These are phyloP conservation scores for Electrophaes corylata DNA, from an alignment of 2,888 invertebrate species.

Conservation along the genomic window DNA sequence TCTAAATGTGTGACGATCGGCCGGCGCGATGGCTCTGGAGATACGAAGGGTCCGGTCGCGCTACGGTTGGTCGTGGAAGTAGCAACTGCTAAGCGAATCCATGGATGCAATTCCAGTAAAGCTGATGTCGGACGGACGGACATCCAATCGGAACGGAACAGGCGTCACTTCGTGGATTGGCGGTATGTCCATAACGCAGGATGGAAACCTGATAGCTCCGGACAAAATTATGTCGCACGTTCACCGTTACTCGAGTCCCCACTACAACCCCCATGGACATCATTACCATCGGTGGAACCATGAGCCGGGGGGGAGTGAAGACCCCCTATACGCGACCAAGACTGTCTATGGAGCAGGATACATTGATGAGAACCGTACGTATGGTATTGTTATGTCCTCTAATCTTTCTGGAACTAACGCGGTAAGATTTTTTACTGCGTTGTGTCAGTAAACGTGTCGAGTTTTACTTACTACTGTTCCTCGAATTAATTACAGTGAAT, in stretches of 20 bases:
- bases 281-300: constrained; percentile 80
- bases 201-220: constrained; percentile 79
- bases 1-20: constrained; percentile 64
- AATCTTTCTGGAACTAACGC: constrained; percentile 42
- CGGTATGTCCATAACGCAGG: constrained; percentile 82
- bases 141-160: constrained; percentile 72
- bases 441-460: background rate
- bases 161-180: constrained; percentile 80
- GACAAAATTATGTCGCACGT: constrained; percentile 82
- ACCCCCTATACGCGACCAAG: constrained; percentile 82
- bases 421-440: constrained; percentile 15
- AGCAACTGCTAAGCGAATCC: constrained; percentile 78
- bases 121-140: constrained; percentile 81
- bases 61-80: constrained; percentile 69
- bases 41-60: constrained; percentile 67
- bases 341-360: constrained; percentile 83
- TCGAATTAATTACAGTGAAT: background rate
- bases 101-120: constrained; percentile 83
- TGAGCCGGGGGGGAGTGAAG: constrained; percentile 81
- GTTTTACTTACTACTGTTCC: background rate
- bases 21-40: constrained; percentile 70
- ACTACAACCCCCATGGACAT: constrained; percentile 80
- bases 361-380: constrained; percentile 84
- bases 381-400: constrained; percentile 57
- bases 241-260: constrained; percentile 79